Conservation (phyloP, 2,113 vertebrate species). For the Hystrix brachyura region DNA sequence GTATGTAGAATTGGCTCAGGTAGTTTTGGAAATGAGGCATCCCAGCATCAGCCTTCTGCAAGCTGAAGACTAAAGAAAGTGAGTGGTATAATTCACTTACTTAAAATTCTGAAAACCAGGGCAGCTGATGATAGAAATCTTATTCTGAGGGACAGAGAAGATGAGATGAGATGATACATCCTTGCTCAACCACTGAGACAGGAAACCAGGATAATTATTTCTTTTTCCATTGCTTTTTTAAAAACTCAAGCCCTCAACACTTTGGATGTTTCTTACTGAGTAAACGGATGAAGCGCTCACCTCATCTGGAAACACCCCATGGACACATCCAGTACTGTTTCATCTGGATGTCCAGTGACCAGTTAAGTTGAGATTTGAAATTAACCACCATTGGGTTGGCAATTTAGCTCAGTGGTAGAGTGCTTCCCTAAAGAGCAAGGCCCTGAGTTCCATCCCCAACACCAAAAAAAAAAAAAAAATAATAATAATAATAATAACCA, state of each 20-base stretch:
- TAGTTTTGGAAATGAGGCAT: background rate
- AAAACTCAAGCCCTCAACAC: background rate
- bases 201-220: background rate
- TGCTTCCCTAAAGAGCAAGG: too few relatives aligned
- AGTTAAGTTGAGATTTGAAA: background rate
- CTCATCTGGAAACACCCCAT: too few relatives aligned
- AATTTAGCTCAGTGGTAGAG: too few relatives aligned
- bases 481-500: too few relatives aligned
- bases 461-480: too few relatives aligned
- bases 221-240: background rate
- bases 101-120: background rate
- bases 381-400: background rate
- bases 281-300: too few relatives aligned
- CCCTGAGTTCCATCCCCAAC: too few relatives aligned
- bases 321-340: too few relatives aligned
- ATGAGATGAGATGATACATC: background rate
- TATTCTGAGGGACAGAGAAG: background rate
- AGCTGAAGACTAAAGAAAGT: background rate
- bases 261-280: too few relatives aligned
- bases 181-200: background rate
- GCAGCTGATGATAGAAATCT: accelerated
- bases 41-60: background rate
- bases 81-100: background rate
- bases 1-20: too few relatives aligned
- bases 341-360: background rate